Percentiles rank a stretch among this genome's conserved stretches.
phyloP scores from a whole-genome alignment of 2,113 vertebrate species.

The Proterorhinus semilunaris region DNA sequence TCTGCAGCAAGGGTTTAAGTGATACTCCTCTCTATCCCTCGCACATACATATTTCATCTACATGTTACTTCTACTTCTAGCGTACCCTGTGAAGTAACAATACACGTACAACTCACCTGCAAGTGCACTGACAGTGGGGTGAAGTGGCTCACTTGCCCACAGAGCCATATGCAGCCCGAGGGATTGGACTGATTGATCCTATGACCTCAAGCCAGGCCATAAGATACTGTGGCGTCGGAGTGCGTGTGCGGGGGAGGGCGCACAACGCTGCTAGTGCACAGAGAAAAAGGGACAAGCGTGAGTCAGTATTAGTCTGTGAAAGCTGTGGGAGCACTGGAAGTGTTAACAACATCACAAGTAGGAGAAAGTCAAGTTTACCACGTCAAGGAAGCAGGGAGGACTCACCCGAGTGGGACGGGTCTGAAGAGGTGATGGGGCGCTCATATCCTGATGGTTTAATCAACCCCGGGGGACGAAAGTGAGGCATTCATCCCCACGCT shows the following conservation, averaged over 20 bases:
- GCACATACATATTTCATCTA: neutral
- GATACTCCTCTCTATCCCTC: neutral
- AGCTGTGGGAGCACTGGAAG: conserved; percentile 78
- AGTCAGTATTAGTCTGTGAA: conserved; percentile 77
- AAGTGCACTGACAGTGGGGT: conserved; percentile 48
- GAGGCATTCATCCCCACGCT: conserved; percentile 32
- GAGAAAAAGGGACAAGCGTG: conserved; percentile 70
- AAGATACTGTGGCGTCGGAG: conserved; percentile 70
- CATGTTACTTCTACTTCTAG: neutral
- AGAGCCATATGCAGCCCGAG: conserved; percentile 57
- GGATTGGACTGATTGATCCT: conserved; percentile 65
- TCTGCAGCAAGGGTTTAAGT: too few species aligned
- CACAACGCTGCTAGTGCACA: conserved; percentile 54
- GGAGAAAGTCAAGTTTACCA: conserved; percentile 71
- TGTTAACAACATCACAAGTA: conserved; percentile 77
- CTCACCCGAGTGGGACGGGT: conserved; percentile 58
- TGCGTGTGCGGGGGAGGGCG: conserved; percentile 61
- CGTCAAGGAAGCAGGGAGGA: conserved; percentile 64
- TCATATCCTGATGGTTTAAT: conserved; percentile 48
- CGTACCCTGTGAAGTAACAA: neutral
- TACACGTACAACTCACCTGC: neutral
- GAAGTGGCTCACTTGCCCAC: conserved; percentile 55
- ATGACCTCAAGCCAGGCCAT: conserved; percentile 67
- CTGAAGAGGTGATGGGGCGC: conserved; percentile 59
- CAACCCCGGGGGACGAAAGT: conserved; percentile 29